These are phyloP conservation scores for Acholoe squamosa DNA, from an alignment of 2,888 invertebrate genomes.

Conservation along the genomic window DNA sequence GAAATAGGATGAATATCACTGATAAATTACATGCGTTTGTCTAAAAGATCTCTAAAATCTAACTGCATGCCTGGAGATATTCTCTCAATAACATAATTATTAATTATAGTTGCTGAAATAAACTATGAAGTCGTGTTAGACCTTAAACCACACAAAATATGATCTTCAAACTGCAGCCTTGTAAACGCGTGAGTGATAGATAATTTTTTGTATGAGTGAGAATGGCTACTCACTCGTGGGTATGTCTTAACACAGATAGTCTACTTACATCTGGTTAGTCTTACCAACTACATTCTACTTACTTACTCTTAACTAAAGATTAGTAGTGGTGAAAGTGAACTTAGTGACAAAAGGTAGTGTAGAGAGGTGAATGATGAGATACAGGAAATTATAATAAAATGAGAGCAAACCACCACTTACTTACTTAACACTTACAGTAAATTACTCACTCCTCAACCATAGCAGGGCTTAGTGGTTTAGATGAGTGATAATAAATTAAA, in stretches of 20 bases:
- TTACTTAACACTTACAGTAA: not conserved
- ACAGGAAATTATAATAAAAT: not conserved
- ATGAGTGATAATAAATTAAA: not conserved
- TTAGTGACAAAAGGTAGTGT: slow-evolving; percentile 17
- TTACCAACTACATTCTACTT: no score
- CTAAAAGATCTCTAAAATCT: no score
- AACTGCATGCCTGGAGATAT: no score
- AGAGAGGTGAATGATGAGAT: not conserved
- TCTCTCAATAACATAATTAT: not conserved
- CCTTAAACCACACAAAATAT: slow-evolving; percentile 3
- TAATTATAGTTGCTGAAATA: not conserved
- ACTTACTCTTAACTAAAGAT: slow-evolving; percentile 4
- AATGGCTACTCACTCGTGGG: not conserved
- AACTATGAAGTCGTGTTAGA: not conserved
- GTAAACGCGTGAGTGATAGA: not conserved
- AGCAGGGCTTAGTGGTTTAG: slow-evolving; percentile 14
- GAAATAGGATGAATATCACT: no score
- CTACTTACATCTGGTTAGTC: no score
- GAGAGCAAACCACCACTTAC: slow-evolving; percentile 18
- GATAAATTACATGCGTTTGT: no score
- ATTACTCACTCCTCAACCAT: not conserved
- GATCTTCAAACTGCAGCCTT: slow-evolving; percentile 37
- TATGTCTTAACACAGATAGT: no score
- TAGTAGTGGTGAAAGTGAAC: slow-evolving; percentile 19
- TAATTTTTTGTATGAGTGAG: not conserved